phyloP scores from a whole-genome alignment of 2,113 vertebrate species.

The Oryzias curvinotus region DNA sequence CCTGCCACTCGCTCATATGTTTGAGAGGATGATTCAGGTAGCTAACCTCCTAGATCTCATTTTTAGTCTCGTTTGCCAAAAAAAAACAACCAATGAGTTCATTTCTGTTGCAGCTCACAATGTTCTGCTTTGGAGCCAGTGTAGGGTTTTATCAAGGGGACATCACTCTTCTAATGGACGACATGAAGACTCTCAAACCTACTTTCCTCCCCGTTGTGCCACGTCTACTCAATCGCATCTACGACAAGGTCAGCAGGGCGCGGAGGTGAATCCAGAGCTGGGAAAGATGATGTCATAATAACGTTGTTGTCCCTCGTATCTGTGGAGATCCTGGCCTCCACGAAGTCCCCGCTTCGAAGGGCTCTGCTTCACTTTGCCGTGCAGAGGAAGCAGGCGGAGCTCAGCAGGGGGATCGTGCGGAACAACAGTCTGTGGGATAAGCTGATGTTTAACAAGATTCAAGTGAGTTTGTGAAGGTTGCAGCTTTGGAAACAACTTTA shows the following conservation, averaged over 20 bases:
- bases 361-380: slow-evolving; percentile 77
- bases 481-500: background rate
- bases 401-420: slow-evolving; percentile 75
- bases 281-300: background rate
- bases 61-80: no score
- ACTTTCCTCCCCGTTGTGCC: slow-evolving; percentile 81
- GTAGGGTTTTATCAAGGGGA: slow-evolving; percentile 82
- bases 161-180: slow-evolving; percentile 80
- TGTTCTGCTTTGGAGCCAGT: slow-evolving; percentile 79
- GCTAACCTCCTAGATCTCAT: background rate
- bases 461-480: slow-evolving; percentile 57
- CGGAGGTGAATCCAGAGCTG: background rate
- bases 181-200: slow-evolving; percentile 81
- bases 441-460: slow-evolving; percentile 80
- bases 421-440: slow-evolving; percentile 82
- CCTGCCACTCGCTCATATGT: slow-evolving; percentile 83
- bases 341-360: slow-evolving; percentile 71
- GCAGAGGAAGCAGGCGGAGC: slow-evolving; percentile 78
- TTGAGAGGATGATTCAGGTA: slow-evolving; percentile 83
- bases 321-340: slow-evolving; percentile 73
- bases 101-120: slow-evolving; percentile 63
- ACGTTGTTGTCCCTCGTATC: background rate
- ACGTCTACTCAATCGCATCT: slow-evolving; percentile 80
- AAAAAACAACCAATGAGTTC: no score
- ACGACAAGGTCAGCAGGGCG: slow-evolving; percentile 74